Percentiles rank a stretch among this genome's conserved stretches.
phyloP scores from a whole-genome alignment of 2,797 vertebrate species.

The Halcyon leucocephala region DNA sequence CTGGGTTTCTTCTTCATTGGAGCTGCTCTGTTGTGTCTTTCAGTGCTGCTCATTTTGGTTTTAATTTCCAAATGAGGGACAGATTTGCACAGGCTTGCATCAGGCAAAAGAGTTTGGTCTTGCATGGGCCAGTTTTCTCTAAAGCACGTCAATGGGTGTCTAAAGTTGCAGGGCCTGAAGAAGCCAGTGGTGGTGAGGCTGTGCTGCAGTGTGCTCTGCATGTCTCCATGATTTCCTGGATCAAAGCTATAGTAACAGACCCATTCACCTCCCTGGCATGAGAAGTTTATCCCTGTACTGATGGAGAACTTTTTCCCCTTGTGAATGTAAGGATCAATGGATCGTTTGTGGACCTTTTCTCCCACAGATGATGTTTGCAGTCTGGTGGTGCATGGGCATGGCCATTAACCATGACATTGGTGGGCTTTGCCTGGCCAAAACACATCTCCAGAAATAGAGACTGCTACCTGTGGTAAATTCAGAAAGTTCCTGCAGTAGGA shows the following conservation, averaged over 20 bases:
- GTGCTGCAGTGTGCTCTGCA: not conserved
- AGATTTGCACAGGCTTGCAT: not conserved
- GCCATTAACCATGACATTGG: not conserved
- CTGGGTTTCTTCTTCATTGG: not conserved
- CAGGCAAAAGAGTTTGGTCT: not conserved
- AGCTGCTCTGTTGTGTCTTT: not conserved
- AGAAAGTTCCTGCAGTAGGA: not conserved
- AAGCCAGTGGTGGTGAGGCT: not conserved
- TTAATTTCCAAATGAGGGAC: not conserved
- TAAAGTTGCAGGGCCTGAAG: not conserved
- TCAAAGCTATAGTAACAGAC: not conserved
- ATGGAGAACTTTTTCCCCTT: not conserved
- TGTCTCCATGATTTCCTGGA: not conserved
- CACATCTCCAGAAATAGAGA: not conserved
- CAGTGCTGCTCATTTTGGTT: not conserved
- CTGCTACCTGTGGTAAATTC: not conserved
- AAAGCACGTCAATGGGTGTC: not conserved
- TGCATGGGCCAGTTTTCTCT: not conserved
- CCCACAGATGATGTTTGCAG: not conserved
- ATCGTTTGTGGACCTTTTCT: not conserved
- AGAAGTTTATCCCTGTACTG: accelerated
- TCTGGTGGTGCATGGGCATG: not conserved
- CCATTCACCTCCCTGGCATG: not conserved
- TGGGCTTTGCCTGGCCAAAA: not conserved
- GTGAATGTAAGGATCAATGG: not conserved